A percentile compares a stretch with the other conserved stretches of the same genome.
phyloP scores from a whole-genome alignment of 1,140 invertebrate genomes.

The Diorhabda sublineata region DNA sequence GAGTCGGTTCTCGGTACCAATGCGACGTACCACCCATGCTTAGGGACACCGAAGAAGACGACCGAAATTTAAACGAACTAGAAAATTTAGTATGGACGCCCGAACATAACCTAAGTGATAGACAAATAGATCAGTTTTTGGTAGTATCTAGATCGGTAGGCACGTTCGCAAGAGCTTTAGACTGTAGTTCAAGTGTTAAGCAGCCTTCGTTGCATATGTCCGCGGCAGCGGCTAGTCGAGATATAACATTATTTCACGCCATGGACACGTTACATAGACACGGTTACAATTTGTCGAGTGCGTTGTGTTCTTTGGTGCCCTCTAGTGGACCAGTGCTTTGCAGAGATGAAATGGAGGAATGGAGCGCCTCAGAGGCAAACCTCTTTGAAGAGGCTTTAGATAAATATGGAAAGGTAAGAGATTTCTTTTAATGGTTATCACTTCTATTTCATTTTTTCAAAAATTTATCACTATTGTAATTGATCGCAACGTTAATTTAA shows the following conservation, averaged over 20 bases:
- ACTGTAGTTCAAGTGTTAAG: slow-evolving; percentile 96
- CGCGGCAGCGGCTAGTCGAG: slow-evolving; percentile 95
- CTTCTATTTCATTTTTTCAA: too few species aligned
- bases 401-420: slow-evolving; percentile 86
- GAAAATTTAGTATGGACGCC: slow-evolving; percentile 95
- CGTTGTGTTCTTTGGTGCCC: slow-evolving; percentile 91
- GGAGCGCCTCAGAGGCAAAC: slow-evolving; percentile 98
- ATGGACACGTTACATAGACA: slow-evolving; percentile 94
- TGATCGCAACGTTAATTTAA: too few species aligned
- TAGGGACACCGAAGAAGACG: slow-evolving; percentile 77
- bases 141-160: slow-evolving; percentile 97
- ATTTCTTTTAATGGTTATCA: not conserved
- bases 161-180: slow-evolving; percentile 96
- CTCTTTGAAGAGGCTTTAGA: slow-evolving; percentile 98
- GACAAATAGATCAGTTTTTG: slow-evolving; percentile 98
- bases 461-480: too few species aligned
- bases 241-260: slow-evolving; percentile 98
- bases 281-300: slow-evolving; percentile 85
- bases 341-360: slow-evolving; percentile 99
- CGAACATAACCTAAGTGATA: slow-evolving; percentile 81
- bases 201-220: slow-evolving; percentile 98
- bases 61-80: slow-evolving; percentile 70
- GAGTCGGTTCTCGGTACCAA: slow-evolving; percentile 94
- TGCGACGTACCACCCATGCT: slow-evolving; percentile 77
- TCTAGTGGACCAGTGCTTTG: slow-evolving; percentile 93